Percentiles rank a stretch among this genome's conserved stretches.
Conservation (phyloP, 2,797 vertebrate species). For the Pristis pectinata region DNA sequence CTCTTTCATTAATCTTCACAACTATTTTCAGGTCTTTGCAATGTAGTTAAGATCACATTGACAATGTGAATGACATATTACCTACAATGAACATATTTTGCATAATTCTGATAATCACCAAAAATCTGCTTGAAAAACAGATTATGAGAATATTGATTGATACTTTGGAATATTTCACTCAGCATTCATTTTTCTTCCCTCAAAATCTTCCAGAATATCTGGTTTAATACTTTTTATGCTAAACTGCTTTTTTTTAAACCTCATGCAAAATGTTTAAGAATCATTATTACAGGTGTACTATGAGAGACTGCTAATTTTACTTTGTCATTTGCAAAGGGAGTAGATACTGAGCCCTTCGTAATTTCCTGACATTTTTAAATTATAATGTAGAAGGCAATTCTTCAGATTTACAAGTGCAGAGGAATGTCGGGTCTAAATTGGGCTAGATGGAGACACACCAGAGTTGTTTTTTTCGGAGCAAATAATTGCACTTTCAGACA, state of each 20-base stretch:
- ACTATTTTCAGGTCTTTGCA: not conserved
- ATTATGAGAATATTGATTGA: not conserved
- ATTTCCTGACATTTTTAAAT: not conserved
- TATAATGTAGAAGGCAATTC: not conserved
- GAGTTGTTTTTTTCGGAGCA: too few species aligned
- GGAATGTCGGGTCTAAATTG: not conserved
- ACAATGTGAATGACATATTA: not conserved
- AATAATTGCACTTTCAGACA: not conserved
- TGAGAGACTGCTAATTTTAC: not conserved
- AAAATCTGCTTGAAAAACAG: not conserved
- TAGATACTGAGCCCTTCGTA: not conserved
- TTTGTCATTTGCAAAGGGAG: not conserved
- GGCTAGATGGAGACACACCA: not conserved
- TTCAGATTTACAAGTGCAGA: not conserved
- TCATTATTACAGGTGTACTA: not conserved
- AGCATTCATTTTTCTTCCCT: not conserved
- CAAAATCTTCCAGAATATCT: not conserved
- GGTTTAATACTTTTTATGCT: slow-evolving; percentile 5
- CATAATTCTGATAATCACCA: not conserved
- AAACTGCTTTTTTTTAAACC: not conserved
- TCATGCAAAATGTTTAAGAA: not conserved
- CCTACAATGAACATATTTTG: not conserved
- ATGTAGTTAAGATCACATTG: not conserved
- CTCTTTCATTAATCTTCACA: not conserved
- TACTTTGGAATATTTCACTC: not conserved